These are phyloP conservation scores for Kobus ellipsiprymnus DNA, from an alignment of 2,113 vertebrate species.

Conservation along the genomic window DNA sequence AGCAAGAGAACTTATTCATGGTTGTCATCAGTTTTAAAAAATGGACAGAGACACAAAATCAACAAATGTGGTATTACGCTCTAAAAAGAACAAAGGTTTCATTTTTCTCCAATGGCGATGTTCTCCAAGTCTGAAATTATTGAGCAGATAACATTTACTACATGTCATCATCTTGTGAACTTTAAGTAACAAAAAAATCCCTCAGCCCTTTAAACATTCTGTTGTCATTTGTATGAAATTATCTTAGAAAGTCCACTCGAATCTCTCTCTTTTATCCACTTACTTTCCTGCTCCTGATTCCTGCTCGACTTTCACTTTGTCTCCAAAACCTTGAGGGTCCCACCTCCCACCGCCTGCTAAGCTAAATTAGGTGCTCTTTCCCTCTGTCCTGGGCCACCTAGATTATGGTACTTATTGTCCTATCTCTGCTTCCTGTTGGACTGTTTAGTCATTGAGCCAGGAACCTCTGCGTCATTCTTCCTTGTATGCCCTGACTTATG, in stretches of 20 bases:
- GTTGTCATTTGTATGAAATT: background rate
- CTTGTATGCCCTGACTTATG: background rate
- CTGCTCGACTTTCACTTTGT: background rate
- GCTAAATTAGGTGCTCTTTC: background rate
- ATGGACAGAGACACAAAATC: background rate
- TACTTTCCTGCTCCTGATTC: background rate
- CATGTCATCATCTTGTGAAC: background rate
- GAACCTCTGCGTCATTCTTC: background rate
- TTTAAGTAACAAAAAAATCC: constrained; percentile 20
- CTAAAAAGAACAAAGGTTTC: constrained; percentile 47
- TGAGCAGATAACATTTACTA: background rate
- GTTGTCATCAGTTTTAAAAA: constrained; percentile 40
- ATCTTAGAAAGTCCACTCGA: background rate
- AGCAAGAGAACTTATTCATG: constrained; percentile 33
- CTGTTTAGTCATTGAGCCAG: background rate
- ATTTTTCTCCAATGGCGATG: constrained; percentile 17
- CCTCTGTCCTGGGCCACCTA: background rate
- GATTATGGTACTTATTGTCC: background rate
- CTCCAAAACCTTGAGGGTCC: background rate
- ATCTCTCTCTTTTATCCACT: background rate
- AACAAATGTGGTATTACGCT: constrained; percentile 35
- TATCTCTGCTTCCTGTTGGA: background rate
- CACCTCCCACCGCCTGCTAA: background rate
- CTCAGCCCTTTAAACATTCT: background rate
- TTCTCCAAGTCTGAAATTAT: background rate